These are phyloP conservation scores for Rhagologus leucostigma DNA, from an alignment of 2,113 vertebrate species.

Conservation along the genomic window DNA sequence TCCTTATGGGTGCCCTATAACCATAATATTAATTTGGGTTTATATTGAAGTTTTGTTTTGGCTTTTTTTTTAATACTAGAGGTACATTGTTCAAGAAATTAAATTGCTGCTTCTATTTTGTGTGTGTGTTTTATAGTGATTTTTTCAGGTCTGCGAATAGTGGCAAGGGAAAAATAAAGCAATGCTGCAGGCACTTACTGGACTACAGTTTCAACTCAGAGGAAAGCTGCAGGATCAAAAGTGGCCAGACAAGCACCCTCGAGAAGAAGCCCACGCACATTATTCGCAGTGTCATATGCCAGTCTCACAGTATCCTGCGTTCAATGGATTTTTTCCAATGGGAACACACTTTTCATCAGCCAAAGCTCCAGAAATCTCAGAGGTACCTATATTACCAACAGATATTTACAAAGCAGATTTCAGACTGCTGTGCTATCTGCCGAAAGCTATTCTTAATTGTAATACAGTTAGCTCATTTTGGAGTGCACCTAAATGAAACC, in stretches of 20 bases:
- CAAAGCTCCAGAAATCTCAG: slow-evolving; percentile 46
- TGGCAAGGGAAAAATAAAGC: slow-evolving; percentile 49
- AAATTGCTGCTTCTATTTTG: slow-evolving; percentile 56
- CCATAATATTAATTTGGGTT: slow-evolving; percentile 49
- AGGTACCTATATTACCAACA: slow-evolving; percentile 64
- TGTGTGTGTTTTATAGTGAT: slow-evolving; percentile 59
- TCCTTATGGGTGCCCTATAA: slow-evolving; percentile 58
- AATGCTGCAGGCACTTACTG: slow-evolving; percentile 71
- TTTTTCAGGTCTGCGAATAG: slow-evolving; percentile 29
- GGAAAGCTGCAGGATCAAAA: slow-evolving; percentile 61
- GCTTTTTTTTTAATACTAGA: neutral
- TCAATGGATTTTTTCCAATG: slow-evolving; percentile 53
- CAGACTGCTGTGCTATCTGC: neutral
- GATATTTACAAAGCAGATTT: slow-evolving; percentile 25
- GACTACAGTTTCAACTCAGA: slow-evolving; percentile 61
- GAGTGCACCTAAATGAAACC: neutral
- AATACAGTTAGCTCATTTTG: neutral
- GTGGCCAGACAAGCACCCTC: slow-evolving; percentile 15
- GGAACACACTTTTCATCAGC: slow-evolving; percentile 45
- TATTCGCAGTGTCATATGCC: slow-evolving; percentile 17
- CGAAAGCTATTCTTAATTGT: neutral
- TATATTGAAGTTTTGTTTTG: neutral
- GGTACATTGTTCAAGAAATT: slow-evolving; percentile 30
- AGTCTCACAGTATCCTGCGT: slow-evolving; percentile 36
- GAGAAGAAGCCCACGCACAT: slow-evolving; percentile 17